Evolutionary conservation across 2,113 vertebrate genomes (phyloP), one percentile per base, ranked within the genome.

Genomic region (Lophotis ruficrista): DNA sequence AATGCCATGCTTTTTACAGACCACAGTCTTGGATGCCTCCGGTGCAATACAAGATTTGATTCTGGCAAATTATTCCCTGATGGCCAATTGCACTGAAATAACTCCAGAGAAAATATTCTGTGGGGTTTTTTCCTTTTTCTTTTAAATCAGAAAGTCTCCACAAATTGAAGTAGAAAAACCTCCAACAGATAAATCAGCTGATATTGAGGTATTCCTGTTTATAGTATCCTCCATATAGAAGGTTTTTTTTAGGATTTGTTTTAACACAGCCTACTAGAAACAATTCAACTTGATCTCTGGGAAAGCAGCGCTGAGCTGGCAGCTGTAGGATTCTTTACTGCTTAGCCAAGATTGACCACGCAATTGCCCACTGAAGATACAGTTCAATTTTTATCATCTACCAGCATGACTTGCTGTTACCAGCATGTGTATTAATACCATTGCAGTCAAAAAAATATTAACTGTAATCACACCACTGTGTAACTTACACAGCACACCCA

Each of bases 91-190:
- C 41, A 80, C 54, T 45, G 71, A 83, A 91, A 57, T 64, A 82
- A 91, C 31, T 41, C 22, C 60, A 81, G 56, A 73, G 60, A 83
- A 92, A 87, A 72, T 66, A 88, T 66, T 77, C 19, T 27, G 20
- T 47, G 2, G 27, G 7, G 1, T 14, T 15, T 48, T 61, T 35
- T 56, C 5, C 1, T n/a, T n/a, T 24, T 23, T 3, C 5, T 61
- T 88, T 85, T 60, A 35, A 47, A 78, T 47, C 61, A 64, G 20
- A 48, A 71, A 68, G 25, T 72, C 47, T 75, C n/a, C 30, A 54
- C 9, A 85, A 94, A 87, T 11, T 41, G 24, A 87, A 96, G 43
- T 3, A 65, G 83, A 66, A 78, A 30, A 13, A 10, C 3, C 9
- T 7, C 28, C 43, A 86, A n/a, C 10, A 61, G 38, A 80, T 31